These are phyloP conservation scores for Drosophila watanabei DNA, from an alignment of 1,140 invertebrate species.

Conservation along the genomic window DNA sequence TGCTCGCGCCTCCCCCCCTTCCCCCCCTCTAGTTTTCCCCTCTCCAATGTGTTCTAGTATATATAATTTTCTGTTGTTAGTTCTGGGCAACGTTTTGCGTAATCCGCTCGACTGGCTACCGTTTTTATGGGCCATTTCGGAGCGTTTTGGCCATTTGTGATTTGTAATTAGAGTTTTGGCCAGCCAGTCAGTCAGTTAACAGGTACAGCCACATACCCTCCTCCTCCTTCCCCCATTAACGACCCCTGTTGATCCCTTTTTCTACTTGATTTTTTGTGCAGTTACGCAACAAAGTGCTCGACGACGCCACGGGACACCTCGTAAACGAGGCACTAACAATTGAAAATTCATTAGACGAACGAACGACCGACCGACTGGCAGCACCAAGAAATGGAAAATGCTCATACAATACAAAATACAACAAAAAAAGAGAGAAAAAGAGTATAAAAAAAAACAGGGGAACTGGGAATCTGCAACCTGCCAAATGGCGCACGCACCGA, in stretches of 20 bases:
- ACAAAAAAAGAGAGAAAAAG: constrained; percentile 3
- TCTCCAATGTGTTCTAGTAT: neutral
- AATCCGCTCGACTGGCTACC: constrained; percentile 74
- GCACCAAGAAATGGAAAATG: constrained; percentile 29
- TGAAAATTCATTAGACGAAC: constrained; percentile 77
- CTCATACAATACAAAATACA: constrained; percentile 16
- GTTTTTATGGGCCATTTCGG: constrained; percentile 73
- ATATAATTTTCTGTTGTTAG: constrained; percentile 34
- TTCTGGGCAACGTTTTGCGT: constrained; percentile 67
- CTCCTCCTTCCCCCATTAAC: neutral
- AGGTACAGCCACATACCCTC: constrained; percentile 7
- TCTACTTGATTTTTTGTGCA: constrained; percentile 9
- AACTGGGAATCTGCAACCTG: constrained; percentile 37
- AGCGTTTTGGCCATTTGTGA: constrained; percentile 79
- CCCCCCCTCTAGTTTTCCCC: neutral
- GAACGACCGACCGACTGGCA: constrained; percentile 2
- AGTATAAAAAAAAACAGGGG: constrained; percentile 5
- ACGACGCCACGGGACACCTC: constrained; percentile 73
- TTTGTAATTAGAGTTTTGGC: constrained; percentile 76
- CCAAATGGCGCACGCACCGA: constrained; percentile 69
- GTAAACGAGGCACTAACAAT: constrained; percentile 78
- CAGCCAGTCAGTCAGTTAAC: constrained; percentile 37
- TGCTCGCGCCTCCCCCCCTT: neutral
- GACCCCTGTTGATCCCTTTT: constrained; percentile 12
- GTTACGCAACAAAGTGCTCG: constrained; percentile 66